These are phyloP conservation scores for Drosophila lacertosa DNA, from an alignment of 1,140 invertebrate species.

Conservation along the genomic window DNA sequence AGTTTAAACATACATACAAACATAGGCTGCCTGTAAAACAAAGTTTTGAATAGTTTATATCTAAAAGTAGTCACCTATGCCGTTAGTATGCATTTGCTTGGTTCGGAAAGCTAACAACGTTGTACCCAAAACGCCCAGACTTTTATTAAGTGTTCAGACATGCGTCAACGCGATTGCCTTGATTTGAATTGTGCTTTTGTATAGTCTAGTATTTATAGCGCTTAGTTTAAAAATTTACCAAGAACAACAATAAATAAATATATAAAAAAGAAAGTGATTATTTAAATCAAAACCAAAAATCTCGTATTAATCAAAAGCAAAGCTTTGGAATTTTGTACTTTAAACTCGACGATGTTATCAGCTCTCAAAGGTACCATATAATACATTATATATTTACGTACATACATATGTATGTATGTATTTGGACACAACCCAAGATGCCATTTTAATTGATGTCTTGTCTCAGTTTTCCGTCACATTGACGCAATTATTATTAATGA, in stretches of 20 bases:
- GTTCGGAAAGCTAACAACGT: slow-evolving; percentile 11
- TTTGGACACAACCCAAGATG: not conserved
- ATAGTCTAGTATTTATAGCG: slow-evolving; percentile 39
- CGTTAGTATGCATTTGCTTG: slow-evolving; percentile 24
- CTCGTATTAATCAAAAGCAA: slow-evolving; percentile 26
- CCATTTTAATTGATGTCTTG: slow-evolving; percentile 35
- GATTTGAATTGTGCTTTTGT: slow-evolving; percentile 20
- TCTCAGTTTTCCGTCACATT: slow-evolving; percentile 48
- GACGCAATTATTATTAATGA: slow-evolving; percentile 41
- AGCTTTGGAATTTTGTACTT: slow-evolving; percentile 68
- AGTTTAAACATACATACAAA: slow-evolving; percentile 33
- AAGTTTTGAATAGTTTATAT: slow-evolving; percentile 62
- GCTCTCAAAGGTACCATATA: slow-evolving; percentile 6
- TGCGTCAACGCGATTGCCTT: slow-evolving; percentile 12
- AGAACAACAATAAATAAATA: slow-evolving; percentile 39
- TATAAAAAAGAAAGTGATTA: slow-evolving; percentile 49
- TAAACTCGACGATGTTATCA: slow-evolving; percentile 55
- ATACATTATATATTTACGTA: slow-evolving; percentile 5
- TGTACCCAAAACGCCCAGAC: not conserved
- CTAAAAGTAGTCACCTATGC: slow-evolving; percentile 27
- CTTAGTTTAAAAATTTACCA: slow-evolving; percentile 9
- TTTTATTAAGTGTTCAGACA: slow-evolving; percentile 24
- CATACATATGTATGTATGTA: not conserved
- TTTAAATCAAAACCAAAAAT: not conserved
- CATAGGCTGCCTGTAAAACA: slow-evolving; percentile 71